A percentile compares a stretch with the other conserved stretches of the same genome.
Conservation (phyloP, 2,888 invertebrate genomes). For the Zaprionus lineosus region DNA sequence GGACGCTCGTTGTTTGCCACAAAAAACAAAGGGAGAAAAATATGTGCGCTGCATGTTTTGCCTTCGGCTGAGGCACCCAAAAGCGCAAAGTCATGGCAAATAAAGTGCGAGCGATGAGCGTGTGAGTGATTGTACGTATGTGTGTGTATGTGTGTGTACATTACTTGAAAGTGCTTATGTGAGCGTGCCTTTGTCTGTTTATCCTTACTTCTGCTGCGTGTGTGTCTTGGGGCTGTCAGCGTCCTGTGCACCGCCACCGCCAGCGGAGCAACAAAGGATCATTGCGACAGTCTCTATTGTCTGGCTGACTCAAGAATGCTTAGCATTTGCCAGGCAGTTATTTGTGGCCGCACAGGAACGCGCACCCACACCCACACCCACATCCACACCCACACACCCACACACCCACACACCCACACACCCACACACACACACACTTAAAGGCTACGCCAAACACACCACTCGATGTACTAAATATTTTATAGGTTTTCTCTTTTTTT, state of each 20-base stretch:
- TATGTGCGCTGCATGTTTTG: conserved; percentile 1
- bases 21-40: neutral
- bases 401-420: neutral
- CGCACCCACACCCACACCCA: no score
- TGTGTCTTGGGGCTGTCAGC: conserved; percentile 12
- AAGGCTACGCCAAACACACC: neutral
- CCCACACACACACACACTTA: neutral
- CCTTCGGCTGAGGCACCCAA: conserved; percentile 18
- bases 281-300: conserved; percentile 66
- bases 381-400: neutral
- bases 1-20: neutral
- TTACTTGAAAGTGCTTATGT: conserved; percentile 22
- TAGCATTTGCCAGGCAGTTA: conserved; percentile 53
- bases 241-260: neutral
- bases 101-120: conserved; percentile 8
- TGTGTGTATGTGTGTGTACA: conserved; percentile 17
- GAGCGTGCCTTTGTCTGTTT: conserved; percentile 27
- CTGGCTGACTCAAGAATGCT: conserved; percentile 65
- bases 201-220: conserved; percentile 9
- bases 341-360: conserved; percentile 33
- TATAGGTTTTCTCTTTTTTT: conserved; percentile 37
- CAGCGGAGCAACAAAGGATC: conserved; percentile 55
- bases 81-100: conserved; percentile 71
- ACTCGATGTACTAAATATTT: conserved; percentile 66
- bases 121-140: conserved; percentile 9